Conservation (phyloP, 2,797 vertebrate genomes). For the Acanthornis magna region DNA sequence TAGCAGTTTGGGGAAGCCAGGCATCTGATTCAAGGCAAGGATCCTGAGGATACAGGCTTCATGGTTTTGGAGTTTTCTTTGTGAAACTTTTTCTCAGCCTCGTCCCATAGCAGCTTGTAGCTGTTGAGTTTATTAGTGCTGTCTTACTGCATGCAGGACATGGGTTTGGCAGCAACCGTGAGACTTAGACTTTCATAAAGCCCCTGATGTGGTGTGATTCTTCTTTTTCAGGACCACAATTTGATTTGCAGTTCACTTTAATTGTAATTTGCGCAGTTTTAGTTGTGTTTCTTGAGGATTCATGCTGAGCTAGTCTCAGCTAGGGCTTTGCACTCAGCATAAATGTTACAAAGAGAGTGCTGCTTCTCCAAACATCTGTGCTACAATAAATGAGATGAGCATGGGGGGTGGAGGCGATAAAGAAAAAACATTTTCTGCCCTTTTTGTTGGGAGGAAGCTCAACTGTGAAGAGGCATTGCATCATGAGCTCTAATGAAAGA, state of each 20-base stretch:
- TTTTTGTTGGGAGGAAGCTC: conserved; percentile 32
- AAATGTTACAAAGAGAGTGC: background rate
- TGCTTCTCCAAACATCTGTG: background rate
- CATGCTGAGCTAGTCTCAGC: background rate
- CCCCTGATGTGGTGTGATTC: background rate
- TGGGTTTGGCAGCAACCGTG: background rate
- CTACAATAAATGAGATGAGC: background rate
- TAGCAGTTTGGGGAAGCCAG: background rate
- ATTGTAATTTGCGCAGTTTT: background rate
- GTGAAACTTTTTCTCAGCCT: background rate
- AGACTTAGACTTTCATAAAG: background rate
- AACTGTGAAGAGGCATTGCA: conserved; percentile 31
- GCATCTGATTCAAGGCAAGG: background rate
- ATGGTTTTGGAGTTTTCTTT: background rate
- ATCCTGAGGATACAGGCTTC: background rate
- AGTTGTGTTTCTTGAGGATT: background rate
- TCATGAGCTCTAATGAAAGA: conserved; percentile 30
- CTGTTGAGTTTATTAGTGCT: background rate
- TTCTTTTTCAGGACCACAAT: background rate
- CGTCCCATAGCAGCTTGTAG: background rate
- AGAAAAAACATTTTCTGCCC: background rate
- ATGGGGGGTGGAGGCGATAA: background rate
- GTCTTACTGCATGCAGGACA: background rate
- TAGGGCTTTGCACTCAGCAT: background rate
- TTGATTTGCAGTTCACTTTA: background rate